A percentile compares a stretch with the other conserved stretches of the same genome.
Conservation (phyloP, 2,888 invertebrate species). For the Aphrophora alni region DNA sequence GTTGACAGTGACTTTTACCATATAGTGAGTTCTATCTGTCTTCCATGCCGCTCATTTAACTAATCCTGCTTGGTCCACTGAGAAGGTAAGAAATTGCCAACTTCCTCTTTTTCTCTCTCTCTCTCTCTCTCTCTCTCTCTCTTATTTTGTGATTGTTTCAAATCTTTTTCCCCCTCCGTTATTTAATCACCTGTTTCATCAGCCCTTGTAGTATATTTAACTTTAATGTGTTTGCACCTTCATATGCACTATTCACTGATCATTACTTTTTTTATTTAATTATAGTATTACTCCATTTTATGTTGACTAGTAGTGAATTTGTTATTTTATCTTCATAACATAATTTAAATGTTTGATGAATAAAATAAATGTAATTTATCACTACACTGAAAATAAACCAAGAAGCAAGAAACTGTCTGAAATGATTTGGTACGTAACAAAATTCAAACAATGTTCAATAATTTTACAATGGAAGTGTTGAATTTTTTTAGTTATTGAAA, state of each 20-base stretch:
- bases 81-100: constrained; percentile 37
- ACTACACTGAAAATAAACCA: neutral
- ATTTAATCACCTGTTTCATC: constrained; percentile 7
- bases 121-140: too few relatives aligned
- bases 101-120: neutral
- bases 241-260: neutral
- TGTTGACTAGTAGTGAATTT: neutral
- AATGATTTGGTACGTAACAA: neutral
- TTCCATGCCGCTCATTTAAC: constrained; percentile 41
- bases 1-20: constrained; percentile 1
- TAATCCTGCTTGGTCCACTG: constrained; percentile 36
- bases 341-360: neutral
- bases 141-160: neutral
- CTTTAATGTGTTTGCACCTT: neutral
- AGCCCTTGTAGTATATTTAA: neutral
- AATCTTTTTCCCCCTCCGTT: neutral
- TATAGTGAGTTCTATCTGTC: constrained; percentile 11
- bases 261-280: neutral
- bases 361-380: neutral
- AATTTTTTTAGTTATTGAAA: neutral
- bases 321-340: neutral
- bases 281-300: neutral
- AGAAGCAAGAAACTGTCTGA: neutral
- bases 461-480: neutral
- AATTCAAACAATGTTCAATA: neutral